A percentile compares a stretch with the other conserved stretches of the same genome.
These are phyloP conservation scores for Oncorhynchus keta DNA, from an alignment of 2,113 vertebrate species.

Conservation along the genomic window DNA sequence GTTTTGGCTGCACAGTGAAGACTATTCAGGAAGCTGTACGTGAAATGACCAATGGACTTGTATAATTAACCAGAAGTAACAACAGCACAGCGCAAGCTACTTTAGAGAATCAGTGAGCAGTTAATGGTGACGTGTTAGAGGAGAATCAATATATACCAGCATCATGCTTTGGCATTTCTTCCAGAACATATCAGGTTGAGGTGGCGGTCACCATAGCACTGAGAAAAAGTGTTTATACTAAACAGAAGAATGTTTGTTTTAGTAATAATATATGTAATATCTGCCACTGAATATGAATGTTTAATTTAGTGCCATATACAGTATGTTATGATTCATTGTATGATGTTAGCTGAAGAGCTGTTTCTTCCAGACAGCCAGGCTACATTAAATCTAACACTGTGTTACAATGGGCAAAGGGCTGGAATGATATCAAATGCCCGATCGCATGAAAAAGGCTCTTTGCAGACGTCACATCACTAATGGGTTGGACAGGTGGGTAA, in stretches of 20 bases:
- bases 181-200: no score
- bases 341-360: neutral
- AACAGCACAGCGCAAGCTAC: neutral
- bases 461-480: constrained; percentile 2
- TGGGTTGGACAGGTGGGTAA: neutral
- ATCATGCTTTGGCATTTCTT: no score
- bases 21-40: constrained; percentile 15
- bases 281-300: no score
- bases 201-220: no score
- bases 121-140: neutral
- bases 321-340: neutral
- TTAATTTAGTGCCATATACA: no score
- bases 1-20: neutral
- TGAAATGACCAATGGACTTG: neutral
- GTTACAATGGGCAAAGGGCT: neutral
- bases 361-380: neutral
- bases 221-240: no score
- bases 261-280: no score
- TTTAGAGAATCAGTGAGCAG: neutral
- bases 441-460: neutral
- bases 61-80: no score
- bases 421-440: neutral
- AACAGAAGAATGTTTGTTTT: no score
- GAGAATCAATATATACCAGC: no score
- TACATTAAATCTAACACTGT: neutral